Conservation (phyloP, 2,888 invertebrate species). For the Chymomyza caudatula region DNA sequence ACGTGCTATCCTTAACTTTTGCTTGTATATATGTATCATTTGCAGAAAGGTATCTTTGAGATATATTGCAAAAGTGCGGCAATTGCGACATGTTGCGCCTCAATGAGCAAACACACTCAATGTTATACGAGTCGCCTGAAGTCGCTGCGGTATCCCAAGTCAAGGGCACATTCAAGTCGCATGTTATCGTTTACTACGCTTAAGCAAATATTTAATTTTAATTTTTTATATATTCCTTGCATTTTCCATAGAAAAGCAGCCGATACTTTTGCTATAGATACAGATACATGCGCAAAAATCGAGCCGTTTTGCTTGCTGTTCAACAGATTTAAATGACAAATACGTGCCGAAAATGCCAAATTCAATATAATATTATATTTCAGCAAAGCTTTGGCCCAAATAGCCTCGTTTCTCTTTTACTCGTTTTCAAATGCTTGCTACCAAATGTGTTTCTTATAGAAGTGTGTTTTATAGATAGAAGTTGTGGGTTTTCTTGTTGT, state of each 20-base stretch:
- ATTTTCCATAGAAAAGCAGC: slow-evolving; percentile 7
- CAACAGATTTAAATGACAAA: slow-evolving; percentile 72
- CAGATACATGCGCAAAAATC: slow-evolving; percentile 34
- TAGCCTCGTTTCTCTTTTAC: background rate
- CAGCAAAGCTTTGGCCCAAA: slow-evolving; percentile 3
- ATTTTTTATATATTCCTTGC: slow-evolving; percentile 39
- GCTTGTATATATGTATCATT: background rate
- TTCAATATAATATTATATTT: slow-evolving; percentile 52
- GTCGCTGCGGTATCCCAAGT: too few relatives aligned
- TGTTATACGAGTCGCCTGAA: too few relatives aligned
- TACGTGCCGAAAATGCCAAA: slow-evolving; percentile 69
- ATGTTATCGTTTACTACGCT: slow-evolving; percentile 13
- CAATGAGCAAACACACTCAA: background rate
- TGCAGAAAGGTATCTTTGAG: background rate
- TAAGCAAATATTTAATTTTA: slow-evolving; percentile 53
- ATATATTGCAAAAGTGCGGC: background rate
- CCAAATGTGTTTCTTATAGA: background rate
- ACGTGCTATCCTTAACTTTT: background rate
- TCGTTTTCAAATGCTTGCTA: background rate
- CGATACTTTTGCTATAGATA: slow-evolving; percentile 45
- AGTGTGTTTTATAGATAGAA: background rate
- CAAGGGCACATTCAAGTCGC: background rate
- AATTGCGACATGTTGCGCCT: background rate
- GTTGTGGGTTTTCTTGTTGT: background rate
- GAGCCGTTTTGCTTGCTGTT: slow-evolving; percentile 32